Base-by-base conservation (phyloP, 2,888 invertebrate genomes). In the Drosophila bunnanda region DNA sequence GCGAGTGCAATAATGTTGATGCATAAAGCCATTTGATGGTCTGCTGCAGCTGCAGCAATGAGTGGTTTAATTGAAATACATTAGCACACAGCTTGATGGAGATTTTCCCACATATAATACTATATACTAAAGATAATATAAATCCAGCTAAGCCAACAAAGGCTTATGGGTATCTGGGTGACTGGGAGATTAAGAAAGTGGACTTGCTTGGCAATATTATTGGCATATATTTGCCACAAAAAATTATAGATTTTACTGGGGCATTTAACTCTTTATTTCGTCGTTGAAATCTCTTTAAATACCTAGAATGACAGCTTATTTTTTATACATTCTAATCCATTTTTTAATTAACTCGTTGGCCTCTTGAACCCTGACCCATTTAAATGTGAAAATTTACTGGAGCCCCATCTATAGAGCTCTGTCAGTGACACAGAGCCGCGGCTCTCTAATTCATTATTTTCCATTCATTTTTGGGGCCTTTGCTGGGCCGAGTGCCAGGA, bases 31-130 rank as follows among this genome's bases (percentile, higher is more conserved):
- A 69, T 65, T 62, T 72, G 59, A 70, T 60, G 72, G 53, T 52
- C 30, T 52, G 48, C 36, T 65, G 61, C 36, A 65, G 65, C 50
- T 52, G 50, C 22, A 1, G 52, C 61, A 61, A 58, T 55, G 39
- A 46, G 73, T 74, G 69, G 69, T 69, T 83, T 71, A 81, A 83
- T 83, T 79, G 77, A 77, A 81, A 76, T 54, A 61, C 77, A 81
- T 81, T 77, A 77, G 77, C 56, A 54, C 48, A 61, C 25, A 25
- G 38, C 50, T 36, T 57, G 44, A 61, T 17, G 44, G 34, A 20
- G 38, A 30, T 32, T 22, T 38, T 25, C 25, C 25, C 25, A 25
- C 25, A 25, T 25, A 25, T 25, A 4, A 25, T 1, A 2, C n/a
- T 36, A 28, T 28, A 17, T 30, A 46, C 22, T 13, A 9, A 5